These are phyloP conservation scores for Zaprionus capensis DNA, from an alignment of 1,140 invertebrate genomes.

Conservation along the genomic window DNA sequence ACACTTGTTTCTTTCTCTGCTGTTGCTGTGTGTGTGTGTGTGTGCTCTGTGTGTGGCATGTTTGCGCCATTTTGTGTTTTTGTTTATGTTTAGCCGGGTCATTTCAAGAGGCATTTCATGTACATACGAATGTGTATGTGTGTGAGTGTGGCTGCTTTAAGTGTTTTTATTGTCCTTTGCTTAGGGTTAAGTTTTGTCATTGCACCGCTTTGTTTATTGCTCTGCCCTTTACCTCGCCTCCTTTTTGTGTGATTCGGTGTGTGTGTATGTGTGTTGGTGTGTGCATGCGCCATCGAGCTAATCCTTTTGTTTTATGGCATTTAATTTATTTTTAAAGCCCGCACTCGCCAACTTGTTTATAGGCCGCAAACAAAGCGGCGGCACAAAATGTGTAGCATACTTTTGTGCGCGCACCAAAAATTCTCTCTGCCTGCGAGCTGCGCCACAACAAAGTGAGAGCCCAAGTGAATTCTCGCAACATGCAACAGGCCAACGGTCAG, in stretches of 20 bases:
- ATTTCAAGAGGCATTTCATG: constrained; percentile 51
- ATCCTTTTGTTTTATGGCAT: constrained; percentile 81
- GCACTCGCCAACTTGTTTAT: constrained; percentile 57
- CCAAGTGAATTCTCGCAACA: constrained; percentile 18
- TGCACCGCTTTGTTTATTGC: constrained; percentile 75
- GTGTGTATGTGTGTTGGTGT: constrained; percentile 9
- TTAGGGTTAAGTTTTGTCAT: constrained; percentile 81
- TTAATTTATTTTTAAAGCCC: constrained; percentile 82
- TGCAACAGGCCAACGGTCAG: constrained; percentile 63
- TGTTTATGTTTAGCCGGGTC: constrained; percentile 81
- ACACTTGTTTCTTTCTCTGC: constrained; percentile 65
- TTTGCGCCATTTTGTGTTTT: constrained; percentile 82
- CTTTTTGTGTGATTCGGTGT: neutral
- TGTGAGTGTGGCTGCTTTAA: constrained; percentile 57
- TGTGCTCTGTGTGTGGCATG: constrained; percentile 59
- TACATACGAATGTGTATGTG: constrained; percentile 15
- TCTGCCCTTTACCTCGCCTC: constrained; percentile 17
- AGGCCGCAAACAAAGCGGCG: constrained; percentile 58
- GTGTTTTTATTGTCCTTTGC: constrained; percentile 79
- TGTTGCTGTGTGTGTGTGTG: constrained; percentile 14
- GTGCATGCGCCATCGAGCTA: constrained; percentile 56
- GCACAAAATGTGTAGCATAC: constrained; percentile 48
- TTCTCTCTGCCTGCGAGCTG: neutral
- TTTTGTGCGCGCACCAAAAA: constrained; percentile 34
- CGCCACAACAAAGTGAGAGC: neutral